These are phyloP conservation scores for Petrocephalus zakoni DNA, from an alignment of 2,113 vertebrate species.

Conservation along the genomic window DNA sequence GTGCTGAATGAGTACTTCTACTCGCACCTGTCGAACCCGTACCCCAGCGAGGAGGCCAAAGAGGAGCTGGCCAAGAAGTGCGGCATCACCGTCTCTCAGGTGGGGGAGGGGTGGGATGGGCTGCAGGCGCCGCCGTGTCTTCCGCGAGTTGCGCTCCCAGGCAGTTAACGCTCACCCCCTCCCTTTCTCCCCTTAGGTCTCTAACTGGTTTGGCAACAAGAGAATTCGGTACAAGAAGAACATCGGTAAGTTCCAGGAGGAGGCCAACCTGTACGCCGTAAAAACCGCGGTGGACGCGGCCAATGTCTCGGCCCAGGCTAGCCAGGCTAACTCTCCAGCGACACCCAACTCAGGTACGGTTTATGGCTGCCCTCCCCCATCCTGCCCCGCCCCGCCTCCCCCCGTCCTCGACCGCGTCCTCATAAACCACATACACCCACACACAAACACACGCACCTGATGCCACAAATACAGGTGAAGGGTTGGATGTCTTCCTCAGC, in stretches of 20 bases:
- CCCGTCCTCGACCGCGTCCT: background rate
- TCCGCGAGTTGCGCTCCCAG: background rate
- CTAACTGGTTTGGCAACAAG: slow-evolving; percentile 90
- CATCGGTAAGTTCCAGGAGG: slow-evolving; percentile 84
- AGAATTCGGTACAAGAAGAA: slow-evolving; percentile 89
- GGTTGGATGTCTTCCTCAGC: background rate
- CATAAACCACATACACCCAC: background rate
- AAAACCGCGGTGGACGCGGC: slow-evolving; percentile 73
- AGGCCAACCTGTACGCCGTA: slow-evolving; percentile 79
- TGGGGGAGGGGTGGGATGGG: slow-evolving; percentile 28
- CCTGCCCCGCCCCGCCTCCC: background rate
- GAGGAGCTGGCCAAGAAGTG: slow-evolving; percentile 84
- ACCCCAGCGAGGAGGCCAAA: slow-evolving; percentile 86
- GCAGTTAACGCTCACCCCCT: background rate
- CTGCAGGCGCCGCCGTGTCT: background rate
- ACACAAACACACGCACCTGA: background rate
- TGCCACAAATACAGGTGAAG: background rate
- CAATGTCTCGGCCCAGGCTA: slow-evolving; percentile 68
- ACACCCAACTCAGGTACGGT: slow-evolving; percentile 73
- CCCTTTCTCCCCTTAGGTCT: slow-evolving; percentile 60
- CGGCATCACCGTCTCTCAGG: slow-evolving; percentile 83
- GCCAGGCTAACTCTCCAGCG: slow-evolving; percentile 73
- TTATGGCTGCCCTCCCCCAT: background rate
- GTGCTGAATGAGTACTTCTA: slow-evolving; percentile 89
- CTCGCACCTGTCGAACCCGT: slow-evolving; percentile 83